Percentiles rank a stretch among this genome's conserved stretches.
phyloP scores from a whole-genome alignment of 2,113 vertebrate genomes.

The Octodon degus region DNA sequence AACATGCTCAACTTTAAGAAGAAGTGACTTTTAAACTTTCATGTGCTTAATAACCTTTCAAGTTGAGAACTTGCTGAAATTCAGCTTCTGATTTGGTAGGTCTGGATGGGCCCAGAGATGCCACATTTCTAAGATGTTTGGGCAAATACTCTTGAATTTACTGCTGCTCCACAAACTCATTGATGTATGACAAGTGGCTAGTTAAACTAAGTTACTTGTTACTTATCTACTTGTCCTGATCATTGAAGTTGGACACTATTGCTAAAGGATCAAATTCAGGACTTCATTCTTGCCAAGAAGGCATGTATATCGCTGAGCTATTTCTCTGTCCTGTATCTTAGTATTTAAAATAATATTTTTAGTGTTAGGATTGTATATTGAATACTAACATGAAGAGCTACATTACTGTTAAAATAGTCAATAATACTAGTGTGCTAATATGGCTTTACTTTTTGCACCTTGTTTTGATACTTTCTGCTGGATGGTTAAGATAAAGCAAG shows the following conservation, averaged over 20 bases:
- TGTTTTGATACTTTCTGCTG: no score
- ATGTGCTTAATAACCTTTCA: neutral
- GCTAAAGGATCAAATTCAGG: neutral
- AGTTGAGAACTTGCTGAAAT: conserved; percentile 2
- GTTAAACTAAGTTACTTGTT: neutral
- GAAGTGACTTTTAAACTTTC: neutral
- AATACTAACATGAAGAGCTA: neutral
- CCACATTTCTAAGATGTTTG: neutral
- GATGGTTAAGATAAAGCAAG: no score
- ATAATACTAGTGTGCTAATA: no score
- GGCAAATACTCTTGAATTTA: neutral
- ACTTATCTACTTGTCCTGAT: neutral
- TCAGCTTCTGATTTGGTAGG: neutral
- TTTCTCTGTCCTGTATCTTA: neutral
- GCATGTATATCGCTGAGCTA: no score
- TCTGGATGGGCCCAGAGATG: neutral
- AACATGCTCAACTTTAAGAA: neutral
- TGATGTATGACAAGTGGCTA: neutral
- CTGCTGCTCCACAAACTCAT: accelerated
- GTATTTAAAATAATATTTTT: neutral
- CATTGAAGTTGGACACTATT: neutral
- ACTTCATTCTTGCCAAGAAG: no score
- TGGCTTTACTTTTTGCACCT: no score
- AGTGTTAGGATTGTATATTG: conserved; percentile 32
- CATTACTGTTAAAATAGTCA: neutral